Base-by-base conservation (phyloP, 2,888 invertebrate genomes). In the Diogma glabrata region DNA sequence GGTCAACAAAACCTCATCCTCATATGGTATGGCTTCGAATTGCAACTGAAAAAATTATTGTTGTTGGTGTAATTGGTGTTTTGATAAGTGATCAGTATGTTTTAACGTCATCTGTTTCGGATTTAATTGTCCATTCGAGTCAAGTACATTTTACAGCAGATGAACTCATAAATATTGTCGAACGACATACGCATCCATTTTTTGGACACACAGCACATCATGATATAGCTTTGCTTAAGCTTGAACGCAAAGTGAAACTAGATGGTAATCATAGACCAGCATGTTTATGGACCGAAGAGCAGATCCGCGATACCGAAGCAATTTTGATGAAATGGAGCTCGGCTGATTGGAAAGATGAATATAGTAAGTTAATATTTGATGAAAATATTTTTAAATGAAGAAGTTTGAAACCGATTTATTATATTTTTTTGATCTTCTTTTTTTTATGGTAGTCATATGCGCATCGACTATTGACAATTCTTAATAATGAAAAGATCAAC, bases 321-420 rank as follows among this genome's bases (percentile, higher is more conserved):
- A 20, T 20, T 20, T 20, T 40, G 12, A 40, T 40, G 19, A 19
- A 19, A 19, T 40, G 40, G 40, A n/a, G n/a, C 20, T 6, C 19
- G 19, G n/a, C 10, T 20, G 10, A 19, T 12, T 40, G 40, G 40
- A 40, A 19, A n/a, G 40, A 40, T 19, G 40, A 40, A 20, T 40
- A 40, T 12, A 40, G 40, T 40, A n/a, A 40, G 40, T 40, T 40
- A 19, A n/a, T n/a, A n/a, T n/a, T n/a, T n/a, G n/a, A n/a, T n/a
- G n/a, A n/a, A n/a, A n/a, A n/a, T n/a, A n/a, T n/a, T n/a, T n/a
- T n/a, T n/a, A n/a, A n/a, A n/a, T n/a, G n/a, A n/a, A n/a, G n/a
- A n/a, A n/a, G n/a, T n/a, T n/a, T n/a, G n/a, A n/a, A n/a, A n/a
- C n/a, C n/a, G n/a, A n/a, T n/a, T n/a, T n/a, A n/a, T n/a, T n/a